Evolutionary conservation across 1,140 invertebrate species (phyloP).

Genomic region (Caenorhabditis elegans): WBcel235 BX284602.5:14581501-14582000

Average conservation of each 20-base stretch:
- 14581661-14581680: background rate
- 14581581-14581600: background rate
- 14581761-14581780: background rate
- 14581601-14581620: background rate
- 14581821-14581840: background rate
- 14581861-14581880: background rate
- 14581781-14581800: background rate
- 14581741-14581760: slow-evolving; percentile 8
- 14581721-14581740: background rate
- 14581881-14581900: background rate
- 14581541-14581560: background rate
- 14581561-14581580: background rate
- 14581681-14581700: background rate
- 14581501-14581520: slow-evolving; percentile 5
- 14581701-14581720: slow-evolving; percentile 9
- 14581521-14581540: slow-evolving; percentile 22
- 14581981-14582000: background rate
- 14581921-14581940: slow-evolving; percentile 5
- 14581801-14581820: slow-evolving; percentile 19
- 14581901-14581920: background rate
- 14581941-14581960: background rate
- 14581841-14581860: background rate
- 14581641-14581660: background rate
- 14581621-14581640: background rate
- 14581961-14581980: background rate